phyloP scores from a whole-genome alignment of 92 coral and sea anemone species.

The Porites evermanni region DNA sequence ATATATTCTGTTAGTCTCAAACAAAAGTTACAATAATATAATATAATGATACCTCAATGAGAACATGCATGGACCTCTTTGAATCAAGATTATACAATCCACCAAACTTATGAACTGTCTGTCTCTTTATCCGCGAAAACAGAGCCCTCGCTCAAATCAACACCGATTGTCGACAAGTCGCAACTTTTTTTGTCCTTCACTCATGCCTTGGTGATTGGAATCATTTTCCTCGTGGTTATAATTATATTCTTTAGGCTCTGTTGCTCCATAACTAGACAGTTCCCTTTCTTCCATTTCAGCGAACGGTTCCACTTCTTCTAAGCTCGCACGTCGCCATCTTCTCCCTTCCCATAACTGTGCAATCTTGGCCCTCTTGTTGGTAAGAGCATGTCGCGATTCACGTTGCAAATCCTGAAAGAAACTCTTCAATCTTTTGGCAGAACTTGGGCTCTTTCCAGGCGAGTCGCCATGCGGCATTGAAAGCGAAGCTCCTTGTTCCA shows the following conservation, averaged over 20 bases:
- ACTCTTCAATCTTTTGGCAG: slow-evolving; percentile 60
- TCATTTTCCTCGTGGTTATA: neutral
- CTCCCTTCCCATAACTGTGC: slow-evolving; percentile 62
- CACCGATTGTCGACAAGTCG: slow-evolving; percentile 12
- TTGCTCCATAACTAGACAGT: slow-evolving; percentile 57
- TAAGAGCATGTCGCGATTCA: slow-evolving; percentile 67
- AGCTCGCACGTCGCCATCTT: slow-evolving; percentile 45
- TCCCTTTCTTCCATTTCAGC: slow-evolving; percentile 71
- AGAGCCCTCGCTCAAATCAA: neutral
- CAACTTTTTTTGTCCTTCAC: neutral
- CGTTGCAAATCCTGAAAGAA: slow-evolving; percentile 76
- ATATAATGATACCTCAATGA: neutral
- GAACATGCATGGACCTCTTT: neutral
- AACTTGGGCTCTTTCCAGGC: slow-evolving; percentile 51
- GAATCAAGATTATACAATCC: neutral
- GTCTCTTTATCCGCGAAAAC: neutral
- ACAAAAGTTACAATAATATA: neutral
- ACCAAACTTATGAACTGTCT: neutral
- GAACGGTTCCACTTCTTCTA: slow-evolving; percentile 60
- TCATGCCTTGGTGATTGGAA: neutral
- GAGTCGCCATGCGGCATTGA: slow-evolving; percentile 20
- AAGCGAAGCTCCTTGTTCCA: neutral
- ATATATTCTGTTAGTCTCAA: neutral
- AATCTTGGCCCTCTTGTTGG: slow-evolving; percentile 56
- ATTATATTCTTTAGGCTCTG: slow-evolving; percentile 14